These are phyloP conservation scores for Cairina moschata DNA, from an alignment of 2,113 vertebrate species.

Conservation along the genomic window DNA sequence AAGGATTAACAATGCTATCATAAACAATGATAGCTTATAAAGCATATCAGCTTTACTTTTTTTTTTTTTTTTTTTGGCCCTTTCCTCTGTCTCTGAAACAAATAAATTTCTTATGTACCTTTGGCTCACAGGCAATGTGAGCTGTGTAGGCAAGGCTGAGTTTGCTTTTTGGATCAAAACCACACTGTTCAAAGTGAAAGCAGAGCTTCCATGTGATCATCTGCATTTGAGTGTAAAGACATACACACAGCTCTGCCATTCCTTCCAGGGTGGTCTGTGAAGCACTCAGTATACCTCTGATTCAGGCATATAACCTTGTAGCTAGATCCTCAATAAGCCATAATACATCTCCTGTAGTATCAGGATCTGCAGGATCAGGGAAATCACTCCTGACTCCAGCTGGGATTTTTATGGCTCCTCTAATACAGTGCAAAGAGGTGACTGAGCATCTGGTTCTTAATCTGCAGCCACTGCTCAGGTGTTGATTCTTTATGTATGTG, in stretches of 20 bases:
- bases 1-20: no score
- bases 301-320: rapidly evolving
- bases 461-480: neutral
- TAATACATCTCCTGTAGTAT: neutral
- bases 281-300: neutral
- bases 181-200: neutral
- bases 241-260: neutral
- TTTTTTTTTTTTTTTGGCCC: neutral
- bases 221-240: no score
- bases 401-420: neutral
- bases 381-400: neutral
- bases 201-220: rapidly evolving
- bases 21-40: neutral
- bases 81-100: neutral
- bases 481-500: neutral
- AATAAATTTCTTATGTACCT: neutral
- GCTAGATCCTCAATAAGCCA: neutral
- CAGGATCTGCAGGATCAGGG: neutral
- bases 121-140: neutral
- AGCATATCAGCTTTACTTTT: neutral
- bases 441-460: neutral
- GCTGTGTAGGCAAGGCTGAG: neutral
- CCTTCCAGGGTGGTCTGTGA: neutral
- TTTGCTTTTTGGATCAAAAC: neutral
- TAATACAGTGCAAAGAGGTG: neutral